Base-by-base conservation (phyloP, 1,140 invertebrate genomes). In the Prorops nasuta region DNA sequence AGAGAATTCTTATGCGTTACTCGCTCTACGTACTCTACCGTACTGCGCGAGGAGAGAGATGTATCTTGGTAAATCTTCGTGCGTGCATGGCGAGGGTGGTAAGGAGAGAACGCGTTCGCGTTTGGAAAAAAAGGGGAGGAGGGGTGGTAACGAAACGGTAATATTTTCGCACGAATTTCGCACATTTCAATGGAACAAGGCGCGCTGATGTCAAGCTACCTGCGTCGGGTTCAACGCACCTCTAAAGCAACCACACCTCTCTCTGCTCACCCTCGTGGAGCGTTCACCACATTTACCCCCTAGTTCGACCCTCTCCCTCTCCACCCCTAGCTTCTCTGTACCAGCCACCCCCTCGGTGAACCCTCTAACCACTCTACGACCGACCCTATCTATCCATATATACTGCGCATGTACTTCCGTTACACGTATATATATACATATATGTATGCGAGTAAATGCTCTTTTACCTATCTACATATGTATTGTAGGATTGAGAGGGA, bases 211-310 rank as follows among this genome's bases (percentile, higher is more conserved):
- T 68, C 67, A 68, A 68, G 60, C 62, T 64, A 67, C 67, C 67
- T 69, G 66, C 58, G 58, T 63, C 37, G 67, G 63, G 66, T 71
- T 71, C 65, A 67, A 69, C 66, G 68, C 61, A 71, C 66, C 63
- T 69, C 67, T 63, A 69, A 69, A 68, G 63, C 63, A 67, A 71
- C 63, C 65, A 64, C 63, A 70, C 64, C 63, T 66, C 59, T 54
- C 57, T 53, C 61, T 47, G 52, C 31, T 10, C 24, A 28, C 24
- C 24, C 24, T 28, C 24, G 15, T 19, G n/a, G 31, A 31, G n/a
- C 32, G 31, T 38, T 14, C 34, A 15, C n/a, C 8, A 38, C 31
- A 9, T 21, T 19, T 12, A 18, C 16, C 15, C 31, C 44, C 32
- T 6, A 28, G 24, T 28, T 10, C 24, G 4, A 10, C 4, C 24